Base-by-base conservation (phyloP, 2,797 vertebrate genomes). In the Pogoniulus pusillus region DNA sequence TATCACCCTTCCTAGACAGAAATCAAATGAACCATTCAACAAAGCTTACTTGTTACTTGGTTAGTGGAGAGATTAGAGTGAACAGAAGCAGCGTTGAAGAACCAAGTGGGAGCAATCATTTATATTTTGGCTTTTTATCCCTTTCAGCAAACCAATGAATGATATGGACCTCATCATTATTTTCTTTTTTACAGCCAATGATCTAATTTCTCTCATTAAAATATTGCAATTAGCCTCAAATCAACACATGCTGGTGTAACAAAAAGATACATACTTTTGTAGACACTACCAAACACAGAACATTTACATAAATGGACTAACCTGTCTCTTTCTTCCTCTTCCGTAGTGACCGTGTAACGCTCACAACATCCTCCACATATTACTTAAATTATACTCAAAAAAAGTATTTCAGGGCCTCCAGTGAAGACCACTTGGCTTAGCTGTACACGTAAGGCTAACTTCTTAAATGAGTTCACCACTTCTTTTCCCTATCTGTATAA, bases 311-410 rank as follows among this genome's bases (percentile, higher is more conserved):
- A 77, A 74, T n/a, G 23, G 6, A 82, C 20, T 66, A 29, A 73
- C 2, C 1, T 24, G 16, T 7, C 5, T 62, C 77, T 64, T 66
- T 37, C 62, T 51, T 73, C 15, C 30, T 74, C 7, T 63, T 87
- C 43, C 8, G 76, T 71, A 71, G 17, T 18, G 11, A 74, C 17
- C 64, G 24, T 32, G 70, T 59, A 58, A 59, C 16, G 54, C 10
- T 43, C 5, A 65, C 1, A 1, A 54, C 41, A 63, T 15, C 69
- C 34, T 4, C 13, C 2, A 6, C 5, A 2, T 18, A 47, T 27
- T 32, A 60, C 11, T 57, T 73, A 53, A 69, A 82, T 9, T 60
- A 64, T 14, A 35, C 71, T 47, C n/a, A 20, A 63, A 77, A n/a
- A 43, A 68, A 63, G 2, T 49, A 45, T 58, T 60, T 84, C 54